Conservation (phyloP, 2,797 vertebrate genomes). For the Austrolebias charrua region DNA sequence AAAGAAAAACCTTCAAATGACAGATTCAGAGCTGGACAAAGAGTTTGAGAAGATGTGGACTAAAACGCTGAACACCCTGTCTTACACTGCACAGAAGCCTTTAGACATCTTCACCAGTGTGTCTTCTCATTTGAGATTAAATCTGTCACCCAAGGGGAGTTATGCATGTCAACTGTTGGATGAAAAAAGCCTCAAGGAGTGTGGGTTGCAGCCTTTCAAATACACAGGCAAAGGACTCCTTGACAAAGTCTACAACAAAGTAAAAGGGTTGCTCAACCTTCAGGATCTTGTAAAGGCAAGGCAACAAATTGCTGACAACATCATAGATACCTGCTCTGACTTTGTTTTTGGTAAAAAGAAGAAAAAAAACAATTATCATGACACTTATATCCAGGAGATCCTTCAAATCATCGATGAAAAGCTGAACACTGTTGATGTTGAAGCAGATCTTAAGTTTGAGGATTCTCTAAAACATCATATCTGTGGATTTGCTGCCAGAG, state of each 20-base stretch:
- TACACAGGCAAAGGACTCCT: rapidly evolving
- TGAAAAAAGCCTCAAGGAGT: rapidly evolving
- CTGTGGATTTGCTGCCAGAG: slow-evolving; percentile 18
- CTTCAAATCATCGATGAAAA: slow-evolving; percentile 50
- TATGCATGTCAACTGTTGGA: slow-evolving; percentile 29
- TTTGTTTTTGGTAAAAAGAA: slow-evolving; percentile 8
- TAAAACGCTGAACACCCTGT: slow-evolving; percentile 17
- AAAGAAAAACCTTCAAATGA: slow-evolving; percentile 1
- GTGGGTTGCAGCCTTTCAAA: slow-evolving; percentile 28
- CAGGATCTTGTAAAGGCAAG: background rate
- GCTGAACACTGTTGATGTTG: slow-evolving; percentile 16
- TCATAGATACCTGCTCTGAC: slow-evolving; percentile 41
- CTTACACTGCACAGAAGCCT: background rate
- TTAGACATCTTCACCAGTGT: slow-evolving; percentile 22
- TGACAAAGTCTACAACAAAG: rapidly evolving
- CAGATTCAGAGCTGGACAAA: slow-evolving; percentile 16
- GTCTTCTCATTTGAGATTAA: slow-evolving; percentile 7
- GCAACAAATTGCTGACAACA: slow-evolving; percentile 24
- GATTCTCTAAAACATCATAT: slow-evolving; percentile 67
- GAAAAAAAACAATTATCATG: slow-evolving; percentile 53
- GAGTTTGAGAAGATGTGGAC: slow-evolving; percentile 70
- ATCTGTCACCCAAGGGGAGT: slow-evolving; percentile 47
- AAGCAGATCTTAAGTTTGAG: slow-evolving; percentile 41
- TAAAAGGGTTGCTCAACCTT: rapidly evolving
- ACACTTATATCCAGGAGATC: slow-evolving; percentile 62